Evolutionary conservation across 2,888 invertebrate species (phyloP), one percentile per base, ranked within the genome.

Genomic region (Mechanitis messenoides): DNA sequence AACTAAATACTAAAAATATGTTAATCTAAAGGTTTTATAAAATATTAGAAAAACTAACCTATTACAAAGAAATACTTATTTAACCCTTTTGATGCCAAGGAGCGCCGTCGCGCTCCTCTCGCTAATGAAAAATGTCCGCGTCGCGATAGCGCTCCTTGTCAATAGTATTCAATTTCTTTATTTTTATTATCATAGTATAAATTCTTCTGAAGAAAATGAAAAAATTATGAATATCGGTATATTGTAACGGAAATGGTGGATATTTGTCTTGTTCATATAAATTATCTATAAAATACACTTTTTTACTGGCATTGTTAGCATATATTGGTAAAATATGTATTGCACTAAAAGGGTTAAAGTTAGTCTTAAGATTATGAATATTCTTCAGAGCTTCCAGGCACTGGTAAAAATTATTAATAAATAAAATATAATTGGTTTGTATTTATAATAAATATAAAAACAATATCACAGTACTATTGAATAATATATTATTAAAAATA

Each of bases 361-460:
- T 50, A 50, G 50, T 31, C 72, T 74, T 77, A 76, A 61, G 69
- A 68, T 74, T 74, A 83, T 86, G 89, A 89, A 89, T 90, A 89
- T 89, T 78, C 80, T 86, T 77, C 76, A 75, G 72, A 56, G 80
- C 89, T 88, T 87, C 83, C 89, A 90, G 89, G 89, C 87, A 89
- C 89, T 89, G 89, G 81, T 80, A 65, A 56, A 67, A 46, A 64
- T 66, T 63, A 69, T 64, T 58, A 64, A 66, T 61, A 45, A 45
- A 50, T 31, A 50, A 7, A 50, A 47, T 47, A 47, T 47, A 47
- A n/a, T 46, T n/a, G 61, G 57, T 68, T 69, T 72, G 68, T 66
- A 72, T 71, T 68, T 69, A 9, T 20, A 55, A 47, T 12, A 56
- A 50, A 45, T 28, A 33, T 50, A 45, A 59, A 74, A 79, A 75